phyloP scores from a whole-genome alignment of 2,113 vertebrate species.

The Microcebus murinus region DNA sequence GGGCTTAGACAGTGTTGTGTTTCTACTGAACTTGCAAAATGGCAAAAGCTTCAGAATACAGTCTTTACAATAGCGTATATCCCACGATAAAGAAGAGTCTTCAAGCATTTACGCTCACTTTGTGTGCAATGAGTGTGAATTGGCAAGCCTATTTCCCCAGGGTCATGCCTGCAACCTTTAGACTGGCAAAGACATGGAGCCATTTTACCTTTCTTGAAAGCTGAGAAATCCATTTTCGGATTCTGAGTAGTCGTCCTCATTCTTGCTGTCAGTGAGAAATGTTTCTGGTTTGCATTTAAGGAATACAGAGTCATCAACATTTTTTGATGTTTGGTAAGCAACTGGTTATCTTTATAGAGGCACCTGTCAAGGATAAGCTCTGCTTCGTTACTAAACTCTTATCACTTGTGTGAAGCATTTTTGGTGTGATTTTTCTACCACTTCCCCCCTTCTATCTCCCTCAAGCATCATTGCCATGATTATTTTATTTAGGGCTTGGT shows the following conservation, averaged over 20 bases:
- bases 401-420: not conserved
- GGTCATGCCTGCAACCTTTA: fast-evolving
- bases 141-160: not conserved
- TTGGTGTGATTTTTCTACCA: not conserved
- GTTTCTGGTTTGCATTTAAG: not conserved
- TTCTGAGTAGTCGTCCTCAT: not conserved
- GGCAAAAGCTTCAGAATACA: not conserved
- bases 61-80: not conserved
- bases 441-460: not conserved
- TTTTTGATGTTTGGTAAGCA: not conserved
- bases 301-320: not conserved
- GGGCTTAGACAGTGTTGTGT: not conserved
- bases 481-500: not conserved
- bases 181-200: not conserved
- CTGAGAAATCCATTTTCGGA: not conserved
- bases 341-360: not conserved
- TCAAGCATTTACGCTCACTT: not conserved
- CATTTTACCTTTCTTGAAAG: not conserved
- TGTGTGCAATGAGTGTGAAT: not conserved
- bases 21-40: not conserved
- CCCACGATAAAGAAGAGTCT: not conserved
- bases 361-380: not conserved
- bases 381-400: not conserved
- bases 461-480: not conserved
- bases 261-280: not conserved